A percentile compares a stretch with the other conserved stretches of the same genome.
phyloP scores from a whole-genome alignment of 1,140 invertebrate species.

The Meloidogyne chitwoodi region DNA sequence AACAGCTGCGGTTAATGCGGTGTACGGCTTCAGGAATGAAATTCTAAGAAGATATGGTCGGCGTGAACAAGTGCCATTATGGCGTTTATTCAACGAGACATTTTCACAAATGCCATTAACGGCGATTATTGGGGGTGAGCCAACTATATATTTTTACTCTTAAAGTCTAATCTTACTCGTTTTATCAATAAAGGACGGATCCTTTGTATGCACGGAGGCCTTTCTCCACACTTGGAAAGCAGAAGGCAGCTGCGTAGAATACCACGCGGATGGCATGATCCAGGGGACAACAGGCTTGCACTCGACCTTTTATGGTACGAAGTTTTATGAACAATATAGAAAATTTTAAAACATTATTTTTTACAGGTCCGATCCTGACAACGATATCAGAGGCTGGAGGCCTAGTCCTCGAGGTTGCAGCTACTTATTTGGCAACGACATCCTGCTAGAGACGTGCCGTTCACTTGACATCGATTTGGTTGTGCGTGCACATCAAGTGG shows the following conservation, averaged over 20 bases:
- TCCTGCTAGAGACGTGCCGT: constrained; percentile 37
- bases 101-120: not conserved
- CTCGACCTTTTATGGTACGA: constrained; percentile 59
- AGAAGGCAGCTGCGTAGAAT: not conserved
- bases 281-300: constrained; percentile 3
- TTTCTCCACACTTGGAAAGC: not conserved
- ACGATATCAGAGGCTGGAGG: constrained; percentile 33
- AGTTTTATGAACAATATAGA: no score
- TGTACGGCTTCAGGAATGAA: not conserved
- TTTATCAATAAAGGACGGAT: no score
- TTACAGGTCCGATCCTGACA: constrained; percentile 44
- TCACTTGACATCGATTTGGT: constrained; percentile 49
- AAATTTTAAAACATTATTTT: no score
- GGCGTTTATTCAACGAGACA: not conserved
- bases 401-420: constrained; percentile 68
- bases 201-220: not conserved
- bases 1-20: not conserved
- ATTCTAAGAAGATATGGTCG: not conserved
- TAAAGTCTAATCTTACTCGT: no score
- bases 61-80: not conserved
- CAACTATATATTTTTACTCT: no score
- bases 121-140: not conserved
- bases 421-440: constrained; percentile 46
- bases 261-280: not conserved
- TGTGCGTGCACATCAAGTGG: constrained; percentile 40